phyloP scores from a whole-genome alignment of 30 jellyfish, hydroid and myxozoan species.

The Turritopsis rubra region DNA sequence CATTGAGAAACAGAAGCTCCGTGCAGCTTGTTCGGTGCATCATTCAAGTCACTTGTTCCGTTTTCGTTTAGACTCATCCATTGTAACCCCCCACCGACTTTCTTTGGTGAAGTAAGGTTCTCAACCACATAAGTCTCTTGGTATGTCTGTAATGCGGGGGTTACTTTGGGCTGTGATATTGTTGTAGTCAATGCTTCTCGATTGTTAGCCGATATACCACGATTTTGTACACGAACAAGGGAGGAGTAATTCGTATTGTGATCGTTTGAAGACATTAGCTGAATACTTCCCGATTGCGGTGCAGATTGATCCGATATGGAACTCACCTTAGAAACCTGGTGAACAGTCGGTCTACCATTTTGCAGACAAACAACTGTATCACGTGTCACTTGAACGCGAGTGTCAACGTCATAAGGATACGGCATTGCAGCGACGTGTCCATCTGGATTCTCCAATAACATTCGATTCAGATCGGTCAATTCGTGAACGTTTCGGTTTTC shows the following conservation, averaged over 20 bases:
- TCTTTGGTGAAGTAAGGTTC: not conserved
- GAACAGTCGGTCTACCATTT: conserved; percentile 10
- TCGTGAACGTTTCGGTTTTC: conserved; percentile 30
- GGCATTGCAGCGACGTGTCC: not conserved
- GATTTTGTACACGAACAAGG: not conserved
- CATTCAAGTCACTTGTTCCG: conserved; percentile 15
- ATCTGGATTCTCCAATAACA: conserved; percentile 1
- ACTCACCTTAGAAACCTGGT: not conserved
- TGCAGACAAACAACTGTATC: conserved; percentile 17
- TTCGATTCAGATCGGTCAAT: conserved; percentile 11
- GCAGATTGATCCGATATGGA: not conserved
- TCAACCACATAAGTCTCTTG: conserved; percentile 2
- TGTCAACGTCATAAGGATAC: not conserved
- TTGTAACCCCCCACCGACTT: conserved; percentile 18
- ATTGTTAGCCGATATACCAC: conserved; percentile 1
- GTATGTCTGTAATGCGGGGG: not conserved
- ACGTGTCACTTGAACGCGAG: not conserved
- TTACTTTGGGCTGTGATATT: not conserved
- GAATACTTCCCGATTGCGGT: not conserved
- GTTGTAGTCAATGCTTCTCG: conserved; percentile 18
- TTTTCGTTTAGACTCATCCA: conserved; percentile 32
- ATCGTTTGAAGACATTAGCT: not conserved
- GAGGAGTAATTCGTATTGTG: not conserved
- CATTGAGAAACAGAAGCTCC: not conserved
- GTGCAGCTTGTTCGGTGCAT: not conserved